Percentiles rank a stretch among this genome's conserved stretches.
These are phyloP conservation scores for Megathymus violae DNA, from an alignment of 1,140 invertebrate genomes.

Conservation along the genomic window DNA sequence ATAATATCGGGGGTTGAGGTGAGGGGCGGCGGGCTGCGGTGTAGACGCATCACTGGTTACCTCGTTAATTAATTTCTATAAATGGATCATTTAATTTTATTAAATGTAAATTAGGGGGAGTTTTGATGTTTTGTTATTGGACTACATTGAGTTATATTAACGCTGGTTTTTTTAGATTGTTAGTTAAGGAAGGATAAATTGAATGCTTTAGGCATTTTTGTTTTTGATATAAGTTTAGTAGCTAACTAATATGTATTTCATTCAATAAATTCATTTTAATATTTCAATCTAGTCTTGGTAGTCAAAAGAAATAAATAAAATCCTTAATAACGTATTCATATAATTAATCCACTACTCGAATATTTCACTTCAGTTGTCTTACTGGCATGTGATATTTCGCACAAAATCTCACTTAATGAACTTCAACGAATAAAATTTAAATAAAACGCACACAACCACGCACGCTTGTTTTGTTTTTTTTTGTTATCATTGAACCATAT, in stretches of 20 bases:
- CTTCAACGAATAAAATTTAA: conserved; percentile 2
- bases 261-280: too few species aligned
- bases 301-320: too few species aligned
- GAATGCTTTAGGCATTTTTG: too few species aligned
- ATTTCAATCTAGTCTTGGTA: too few species aligned
- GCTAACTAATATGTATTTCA: too few species aligned
- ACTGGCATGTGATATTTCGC: too few species aligned
- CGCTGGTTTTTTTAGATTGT: conserved; percentile 18
- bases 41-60: conserved; percentile 74
- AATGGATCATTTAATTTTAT: conserved; percentile 84
- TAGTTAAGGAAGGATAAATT: neutral
- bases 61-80: conserved; percentile 82
- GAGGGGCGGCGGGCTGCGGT: conserved; percentile 47
- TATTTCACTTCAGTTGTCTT: neutral
- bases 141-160: conserved; percentile 7
- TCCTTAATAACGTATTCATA: too few species aligned
- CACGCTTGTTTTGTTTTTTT: conserved; percentile 51
- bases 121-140: conserved; percentile 33
- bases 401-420: conserved; percentile 8
- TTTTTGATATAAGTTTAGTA: too few species aligned
- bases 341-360: too few species aligned
- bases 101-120: conserved; percentile 81
- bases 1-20: conserved; percentile 27
- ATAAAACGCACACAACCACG: conserved; percentile 18
- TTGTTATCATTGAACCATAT: conserved; percentile 66